Evolutionary conservation across 2,113 vertebrate genomes (phyloP).

Genomic region (Catharus fuscescens): DNA sequence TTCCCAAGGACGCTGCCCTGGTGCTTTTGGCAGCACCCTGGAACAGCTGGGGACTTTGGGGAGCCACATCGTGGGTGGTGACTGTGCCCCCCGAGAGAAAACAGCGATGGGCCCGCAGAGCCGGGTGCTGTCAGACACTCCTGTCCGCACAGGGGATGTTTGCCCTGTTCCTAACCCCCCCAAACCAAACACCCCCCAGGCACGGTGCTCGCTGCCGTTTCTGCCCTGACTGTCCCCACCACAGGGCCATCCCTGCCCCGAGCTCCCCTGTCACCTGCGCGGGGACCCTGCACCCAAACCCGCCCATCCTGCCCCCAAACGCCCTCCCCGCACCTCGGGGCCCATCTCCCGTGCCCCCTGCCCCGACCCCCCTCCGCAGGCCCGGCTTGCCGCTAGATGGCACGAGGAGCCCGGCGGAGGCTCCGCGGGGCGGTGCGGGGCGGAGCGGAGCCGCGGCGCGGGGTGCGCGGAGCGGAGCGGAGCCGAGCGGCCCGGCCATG

Average conservation of each 20-base stretch:
- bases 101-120: neutral
- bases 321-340: neutral
- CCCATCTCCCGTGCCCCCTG: fast-evolving
- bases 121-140: neutral
- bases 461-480: neutral
- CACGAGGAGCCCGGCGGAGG: neutral
- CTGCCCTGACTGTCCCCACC: fast-evolving
- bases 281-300: neutral
- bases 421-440: slow-evolving; percentile 11
- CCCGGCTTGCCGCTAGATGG: slow-evolving; percentile 5
- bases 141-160: neutral
- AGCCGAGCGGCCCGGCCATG: neutral
- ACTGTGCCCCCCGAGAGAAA: too few species aligned
- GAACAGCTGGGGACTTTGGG: neutral
- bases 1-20: neutral
- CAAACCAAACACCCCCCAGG: fast-evolving
- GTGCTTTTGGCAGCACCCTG: neutral
- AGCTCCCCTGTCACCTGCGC: neutral
- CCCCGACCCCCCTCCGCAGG: neutral
- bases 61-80: fast-evolving
- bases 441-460: neutral
- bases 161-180: neutral
- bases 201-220: neutral
- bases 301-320: neutral
- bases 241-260: neutral